phyloP scores from a whole-genome alignment of 2,888 invertebrate genomes.

The Tolmerus cingulatus region DNA sequence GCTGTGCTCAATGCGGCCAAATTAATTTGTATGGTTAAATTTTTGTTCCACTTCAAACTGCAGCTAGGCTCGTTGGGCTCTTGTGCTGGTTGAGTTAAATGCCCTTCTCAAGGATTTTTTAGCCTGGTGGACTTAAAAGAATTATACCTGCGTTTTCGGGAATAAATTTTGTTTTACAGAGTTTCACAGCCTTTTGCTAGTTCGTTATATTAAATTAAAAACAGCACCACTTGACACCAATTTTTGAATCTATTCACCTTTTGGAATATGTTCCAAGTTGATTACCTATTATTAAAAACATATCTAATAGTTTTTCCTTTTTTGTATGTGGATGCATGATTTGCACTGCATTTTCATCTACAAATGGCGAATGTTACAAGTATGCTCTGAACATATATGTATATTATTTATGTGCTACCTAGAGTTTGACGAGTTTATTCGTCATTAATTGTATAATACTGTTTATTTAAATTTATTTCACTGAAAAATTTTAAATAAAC shows the following conservation, averaged over 20 bases:
- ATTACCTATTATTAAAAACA: too few relatives aligned
- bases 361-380: too few relatives aligned
- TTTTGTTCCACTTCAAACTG: background rate
- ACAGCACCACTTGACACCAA: background rate
- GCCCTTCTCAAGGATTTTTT: background rate
- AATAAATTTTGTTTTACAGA: background rate
- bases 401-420: too few relatives aligned
- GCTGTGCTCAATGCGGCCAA: background rate
- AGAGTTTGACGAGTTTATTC: too few relatives aligned
- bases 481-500: too few relatives aligned
- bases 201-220: background rate
- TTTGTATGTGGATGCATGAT: too few relatives aligned
- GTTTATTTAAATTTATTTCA: too few relatives aligned
- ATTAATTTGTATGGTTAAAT: background rate
- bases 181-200: background rate
- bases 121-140: background rate
- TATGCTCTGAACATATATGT: too few relatives aligned
- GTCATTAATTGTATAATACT: too few relatives aligned
- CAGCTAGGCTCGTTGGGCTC: background rate
- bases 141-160: background rate
- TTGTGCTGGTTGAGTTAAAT: background rate
- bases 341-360: too few relatives aligned
- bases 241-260: background rate
- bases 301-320: too few relatives aligned
- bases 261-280: background rate